Base-by-base conservation (phyloP, 2,797 vertebrate genomes). In the Poeciliopsis infans region DNA sequence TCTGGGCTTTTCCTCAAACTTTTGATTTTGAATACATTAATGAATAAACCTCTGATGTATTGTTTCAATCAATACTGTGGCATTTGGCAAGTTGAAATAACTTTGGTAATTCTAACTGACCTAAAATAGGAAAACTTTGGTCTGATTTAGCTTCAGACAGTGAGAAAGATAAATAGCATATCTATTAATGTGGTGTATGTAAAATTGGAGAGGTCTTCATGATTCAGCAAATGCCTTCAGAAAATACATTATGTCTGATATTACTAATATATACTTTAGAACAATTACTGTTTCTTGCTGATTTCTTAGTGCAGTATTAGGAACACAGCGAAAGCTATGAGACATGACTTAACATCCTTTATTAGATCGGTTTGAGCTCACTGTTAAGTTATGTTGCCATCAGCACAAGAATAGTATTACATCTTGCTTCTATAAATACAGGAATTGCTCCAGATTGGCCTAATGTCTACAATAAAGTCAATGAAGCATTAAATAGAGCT, bases 371-470 rank as follows among this genome's bases (percentile, higher is more conserved):
- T 72, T 87, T 89, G 69, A 76, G 86, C 82, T 66, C 57, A 78
- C 75, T 81, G 80, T 89, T 88, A 87, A 89, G 88, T 86, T 82
- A 68, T 70, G 68, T 45, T 70, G 68, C 68, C 68, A 70, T 70
- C 78, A 79, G 84, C 74, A 84, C 82, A 81, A 61, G 68, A 87
- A 81, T 83, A 84, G 84, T 51, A 74, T 81, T 85, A 88, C 78
- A 84, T 84, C 85, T 82, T 86, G 66, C 83, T 85, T 90, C 89
- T 87, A 90, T 88, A 91, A 92, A 90, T 88, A 90, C 72, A 83
- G 79, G 71, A 80, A 88, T 85, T 86, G 83, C 78, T 86, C 83
- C 78, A 80, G 82, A 87, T 90, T 85, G 81, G 78, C 81, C 83
- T 74, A 79, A 84, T 82, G 86, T 86, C 89, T 69, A 83, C 86